These are phyloP conservation scores for Penaeus japonicus DNA, from an alignment of 1,140 invertebrate genomes.

Conservation along the genomic window DNA sequence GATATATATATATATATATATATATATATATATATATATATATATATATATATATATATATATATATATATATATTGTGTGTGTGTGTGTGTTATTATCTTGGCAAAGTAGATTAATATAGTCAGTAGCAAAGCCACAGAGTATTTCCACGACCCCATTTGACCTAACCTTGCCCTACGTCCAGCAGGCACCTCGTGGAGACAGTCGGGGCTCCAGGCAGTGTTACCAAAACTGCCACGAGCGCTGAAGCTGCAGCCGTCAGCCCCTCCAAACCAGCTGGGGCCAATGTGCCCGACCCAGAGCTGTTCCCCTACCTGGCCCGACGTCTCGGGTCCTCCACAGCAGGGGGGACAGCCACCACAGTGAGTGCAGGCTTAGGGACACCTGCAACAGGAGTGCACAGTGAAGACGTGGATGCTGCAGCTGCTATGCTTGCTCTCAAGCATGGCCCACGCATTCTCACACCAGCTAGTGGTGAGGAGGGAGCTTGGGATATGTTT, in stretches of 20 bases:
- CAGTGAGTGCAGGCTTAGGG: slow-evolving; percentile 54
- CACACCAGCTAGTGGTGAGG: slow-evolving; percentile 67
- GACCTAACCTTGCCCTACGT: too few species aligned
- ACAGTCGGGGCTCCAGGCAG: too few species aligned
- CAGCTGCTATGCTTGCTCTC: slow-evolving; percentile 81
- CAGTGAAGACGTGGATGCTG: slow-evolving; percentile 76
- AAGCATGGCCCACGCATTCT: slow-evolving; percentile 74
- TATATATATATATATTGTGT: too few species aligned
- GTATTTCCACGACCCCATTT: not conserved
- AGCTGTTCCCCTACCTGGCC: slow-evolving; percentile 81
- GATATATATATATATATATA: too few species aligned
- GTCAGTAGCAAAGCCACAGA: too few species aligned
- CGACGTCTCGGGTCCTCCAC: slow-evolving; percentile 71
- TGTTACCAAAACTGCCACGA: not conserved
- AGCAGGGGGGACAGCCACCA: slow-evolving; percentile 60
- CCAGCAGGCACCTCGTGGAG: too few species aligned
- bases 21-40: too few species aligned
- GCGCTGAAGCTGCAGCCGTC: not conserved
- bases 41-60: too few species aligned
- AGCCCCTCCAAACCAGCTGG: not conserved
- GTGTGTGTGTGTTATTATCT: too few species aligned
- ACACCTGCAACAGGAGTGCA: slow-evolving; percentile 56
- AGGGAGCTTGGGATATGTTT: not conserved
- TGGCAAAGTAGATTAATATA: too few species aligned
- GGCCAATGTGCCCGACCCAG: slow-evolving; percentile 71